Evolutionary conservation across 2,797 vertebrate genomes (phyloP), one percentile per base, ranked within the genome.

Genomic region (Coracias cyanogaster): DNA sequence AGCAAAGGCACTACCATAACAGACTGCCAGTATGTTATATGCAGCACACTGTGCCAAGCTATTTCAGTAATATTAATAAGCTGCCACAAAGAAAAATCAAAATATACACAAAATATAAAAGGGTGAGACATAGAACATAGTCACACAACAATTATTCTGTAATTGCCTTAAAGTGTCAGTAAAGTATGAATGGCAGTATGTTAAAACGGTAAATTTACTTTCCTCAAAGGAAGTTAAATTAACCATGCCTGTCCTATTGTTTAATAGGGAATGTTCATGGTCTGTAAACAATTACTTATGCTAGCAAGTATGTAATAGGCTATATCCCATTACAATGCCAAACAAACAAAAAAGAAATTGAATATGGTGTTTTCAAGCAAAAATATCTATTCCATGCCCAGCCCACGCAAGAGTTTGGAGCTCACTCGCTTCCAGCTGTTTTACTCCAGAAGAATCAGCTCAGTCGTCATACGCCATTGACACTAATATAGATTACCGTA

Each of bases 231-330:
- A 79, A 93, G 64, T 86, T 82, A 96, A 95, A 93, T 83, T 93
- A 95, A 58, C 70, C 51, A 45, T 73, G 74, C 41, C 41, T 86
- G 46, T 45, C 65, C 45, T 71, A 21, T 64, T 92, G 85, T 86
- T 95, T 91, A 89, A 89, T 29, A 87, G 57, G 28, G 45, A 77
- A 67, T 2, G 6, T 80, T 91, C 86, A 95, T 28, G 77, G 78
- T 84, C 90, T 85, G 37, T 60, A 95, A 96, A 96, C 77, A 93
- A 89, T 83, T 93, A 95, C 82, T 92, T 93, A 70, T 71, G 73
- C 54, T 64, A 92, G 79, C 57, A 77, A 82, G 35, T 85, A 90
- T 58, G 83, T 69, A 82, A 66, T 22, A 57, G 41, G 61, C 80
- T 88, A 31, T 73, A 72, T 64, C n/a, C 77, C 33, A 85, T 60